Evolutionary conservation across 2,113 vertebrate species (phyloP).

Genomic region (Muntiacus muntjak): DNA sequence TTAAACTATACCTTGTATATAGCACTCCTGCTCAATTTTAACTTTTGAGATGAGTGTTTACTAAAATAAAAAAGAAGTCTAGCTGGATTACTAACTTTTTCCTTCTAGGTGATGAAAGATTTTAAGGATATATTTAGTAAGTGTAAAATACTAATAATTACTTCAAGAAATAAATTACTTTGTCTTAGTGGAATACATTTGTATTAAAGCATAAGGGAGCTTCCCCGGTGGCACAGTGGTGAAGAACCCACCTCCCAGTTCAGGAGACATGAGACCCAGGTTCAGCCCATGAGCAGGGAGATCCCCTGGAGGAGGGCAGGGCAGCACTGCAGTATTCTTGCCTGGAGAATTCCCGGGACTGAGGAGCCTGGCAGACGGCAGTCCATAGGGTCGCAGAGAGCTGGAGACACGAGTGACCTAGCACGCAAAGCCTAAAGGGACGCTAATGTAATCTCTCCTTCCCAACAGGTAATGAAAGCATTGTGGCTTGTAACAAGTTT

Average conservation of each 20-base stretch:
- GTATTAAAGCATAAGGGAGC: not conserved
- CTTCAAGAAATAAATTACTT: slow-evolving; percentile 9
- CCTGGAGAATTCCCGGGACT: not conserved
- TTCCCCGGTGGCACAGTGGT: not conserved
- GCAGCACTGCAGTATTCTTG: not conserved
- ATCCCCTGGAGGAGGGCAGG: not conserved
- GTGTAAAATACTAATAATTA: slow-evolving; percentile 25
- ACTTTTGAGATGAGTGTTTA: slow-evolving; percentile 15
- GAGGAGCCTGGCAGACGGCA: not conserved
- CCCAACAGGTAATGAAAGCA: slow-evolving; percentile 37
- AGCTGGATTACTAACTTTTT: slow-evolving; percentile 37
- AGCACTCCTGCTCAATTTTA: not conserved
- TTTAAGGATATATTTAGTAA: slow-evolving; percentile 31
- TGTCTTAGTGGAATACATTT: not conserved
- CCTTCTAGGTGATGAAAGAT: slow-evolving; percentile 8
- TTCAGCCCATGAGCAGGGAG: not conserved
- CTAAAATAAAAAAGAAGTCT: not conserved
- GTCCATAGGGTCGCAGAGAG: not conserved
- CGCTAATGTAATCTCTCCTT: slow-evolving; percentile 11
- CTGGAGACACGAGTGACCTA: not conserved
- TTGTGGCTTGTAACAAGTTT: slow-evolving; percentile 58
- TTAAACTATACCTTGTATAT: not conserved
- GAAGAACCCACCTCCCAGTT: not conserved
- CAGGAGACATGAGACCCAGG: not conserved
- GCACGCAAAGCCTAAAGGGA: not conserved